Percentiles rank a stretch among this genome's conserved stretches.
Evolutionary conservation across 2,113 vertebrate genomes (phyloP).

Genomic region (Shinisaurus crocodilurus): DNA sequence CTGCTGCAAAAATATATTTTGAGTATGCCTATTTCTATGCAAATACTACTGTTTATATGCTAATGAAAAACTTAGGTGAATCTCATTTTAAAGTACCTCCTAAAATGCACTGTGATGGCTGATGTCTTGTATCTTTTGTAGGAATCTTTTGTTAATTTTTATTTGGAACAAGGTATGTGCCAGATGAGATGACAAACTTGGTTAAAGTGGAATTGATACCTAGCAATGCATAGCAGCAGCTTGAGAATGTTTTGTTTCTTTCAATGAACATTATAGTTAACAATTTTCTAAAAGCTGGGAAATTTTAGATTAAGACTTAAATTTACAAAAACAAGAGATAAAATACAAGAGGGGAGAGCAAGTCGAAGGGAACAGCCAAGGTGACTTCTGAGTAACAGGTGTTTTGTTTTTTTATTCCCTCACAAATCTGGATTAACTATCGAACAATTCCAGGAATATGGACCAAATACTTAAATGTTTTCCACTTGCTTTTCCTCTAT

Average conservation of each 20-base stretch:
- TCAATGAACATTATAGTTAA: background rate
- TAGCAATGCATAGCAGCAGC: background rate
- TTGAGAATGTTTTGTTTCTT: constrained; percentile 25
- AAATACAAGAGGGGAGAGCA: background rate
- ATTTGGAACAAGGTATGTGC: background rate
- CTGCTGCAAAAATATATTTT: constrained; percentile 55
- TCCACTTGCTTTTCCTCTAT: too few relatives aligned
- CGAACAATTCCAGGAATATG: too few relatives aligned
- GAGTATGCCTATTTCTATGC: constrained; percentile 51
- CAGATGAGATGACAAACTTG: constrained; percentile 50
- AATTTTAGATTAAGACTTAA: constrained; percentile 10
- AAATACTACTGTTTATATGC: constrained; percentile 57
- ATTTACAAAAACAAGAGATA: constrained; percentile 10
- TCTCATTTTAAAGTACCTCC: constrained; percentile 42
- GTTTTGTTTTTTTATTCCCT: too few relatives aligned
- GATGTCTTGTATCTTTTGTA: constrained; percentile 6
- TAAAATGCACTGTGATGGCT: constrained; percentile 48
- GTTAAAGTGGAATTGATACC: constrained; percentile 38
- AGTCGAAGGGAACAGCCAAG: too few relatives aligned
- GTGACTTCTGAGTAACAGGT: too few relatives aligned
- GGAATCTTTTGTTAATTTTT: constrained; percentile 39
- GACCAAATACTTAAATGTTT: too few relatives aligned
- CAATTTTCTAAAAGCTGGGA: background rate
- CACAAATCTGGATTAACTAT: too few relatives aligned
- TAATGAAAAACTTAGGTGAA: constrained; percentile 61